Evolutionary conservation across 2,797 vertebrate genomes (phyloP), one percentile per base, ranked within the genome.

Genomic region (Spinus pinus): DNA sequence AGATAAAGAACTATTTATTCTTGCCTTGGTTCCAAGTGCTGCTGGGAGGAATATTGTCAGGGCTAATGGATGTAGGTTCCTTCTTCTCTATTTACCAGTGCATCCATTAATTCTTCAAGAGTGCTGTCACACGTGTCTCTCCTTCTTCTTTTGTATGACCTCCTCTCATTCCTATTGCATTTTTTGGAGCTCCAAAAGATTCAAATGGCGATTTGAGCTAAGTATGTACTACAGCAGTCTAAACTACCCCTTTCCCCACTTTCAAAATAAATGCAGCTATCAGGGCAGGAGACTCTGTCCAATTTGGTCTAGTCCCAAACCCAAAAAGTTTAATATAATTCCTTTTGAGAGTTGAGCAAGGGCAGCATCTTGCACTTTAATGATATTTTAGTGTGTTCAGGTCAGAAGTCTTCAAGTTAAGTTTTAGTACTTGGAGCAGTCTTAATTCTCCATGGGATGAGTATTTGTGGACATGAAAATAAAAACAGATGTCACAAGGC

Each of bases 261-360:
- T 95, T 71, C 61, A 87, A 92, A 89, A 89, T 67, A 88, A 73
- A 73, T 51, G 35, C 42, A 79, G 49, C 61, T 84, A 30, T 37
- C 56, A 82, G 73, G n/a, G 49, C 30, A 37, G 3, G 6, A 86
- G 69, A 61, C 80, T 91, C 57, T 87, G 50, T 93, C 66, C 71
- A 82, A 75, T 56, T 93, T 96, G 69, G 49, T 81, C 57, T 67
- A 57, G 46, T 80, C 83, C 85, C 85, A 95, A 83, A 92, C 66
- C 79, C 72, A 15, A 58, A 85, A 60, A 66, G 61, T 83, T 94
- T 56, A 65, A 46, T 88, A 19, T 44, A 69, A 89, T 86, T 90
- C 30, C 14, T 73, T 79, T 37, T n/a, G 58, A 75, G 56, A 92
- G 60, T 58, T 90, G 65, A 66, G 33, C 31, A 37, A 92, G 49